Evolutionary conservation across 2,888 invertebrate species (phyloP), one percentile per base, ranked within the genome.

Genomic region (Dolichomitus sp.): DNA sequence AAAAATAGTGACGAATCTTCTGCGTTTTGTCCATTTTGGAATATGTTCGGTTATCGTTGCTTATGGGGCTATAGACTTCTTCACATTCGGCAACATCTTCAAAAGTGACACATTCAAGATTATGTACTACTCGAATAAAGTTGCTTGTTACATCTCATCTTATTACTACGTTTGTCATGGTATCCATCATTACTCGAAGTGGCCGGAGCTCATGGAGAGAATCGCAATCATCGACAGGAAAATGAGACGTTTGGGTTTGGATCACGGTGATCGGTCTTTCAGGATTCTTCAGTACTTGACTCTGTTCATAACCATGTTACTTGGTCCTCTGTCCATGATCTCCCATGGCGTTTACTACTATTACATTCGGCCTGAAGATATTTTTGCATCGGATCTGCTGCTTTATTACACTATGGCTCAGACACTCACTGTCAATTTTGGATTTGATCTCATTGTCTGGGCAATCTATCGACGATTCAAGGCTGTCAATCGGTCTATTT

Each of bases 121-220:
- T 27, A 91, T 91, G 88, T 91, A 91, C 50, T 91, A 86, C 80
- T 87, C 86, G 83, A 91, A 90, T 85, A 91, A 91, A 68, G 87
- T 86, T 0, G 81, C 88, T 4, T 87, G 87, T 45, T 90, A 90
- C 59, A 45, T 91, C 1, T 86, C 91, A 0, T 87, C 90, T 1
- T 91, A 91, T 30, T 91, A 91, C 48, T 91, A 91, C 75, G 89
- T 91, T 2, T 85, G 61, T 4, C 89, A 90, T 14, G 88, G 89
- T 17, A 37, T 88, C 19, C 73, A 80, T 6, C 87, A 90, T 54
- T 88, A 90, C 40, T 80, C 84, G 3, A 91, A 89, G 37, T 91
- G 91, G 91, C 87, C 88, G 0, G 76, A 87, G 27, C 74, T 91
- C 30, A 87, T 91, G 85, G 77, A 81, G 12, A 87, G 75, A 72